Percentiles rank a stretch among this genome's conserved stretches.
Evolutionary conservation across 2,888 invertebrate genomes (phyloP).

Genomic region (Volucella bombylans): DNA sequence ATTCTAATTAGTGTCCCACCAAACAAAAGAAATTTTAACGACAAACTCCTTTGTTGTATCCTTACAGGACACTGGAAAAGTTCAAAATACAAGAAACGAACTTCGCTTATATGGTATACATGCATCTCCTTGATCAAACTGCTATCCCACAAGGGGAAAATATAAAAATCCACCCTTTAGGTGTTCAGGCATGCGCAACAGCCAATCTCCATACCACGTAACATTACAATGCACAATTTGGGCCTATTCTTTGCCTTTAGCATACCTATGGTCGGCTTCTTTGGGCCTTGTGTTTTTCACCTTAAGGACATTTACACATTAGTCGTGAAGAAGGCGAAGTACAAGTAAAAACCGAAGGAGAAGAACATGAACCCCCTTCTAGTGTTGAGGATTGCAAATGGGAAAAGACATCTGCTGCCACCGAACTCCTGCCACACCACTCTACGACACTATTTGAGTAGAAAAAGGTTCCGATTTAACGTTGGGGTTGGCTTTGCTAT

Average conservation of each 20-base stretch:
- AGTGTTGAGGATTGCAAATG: conserved; percentile 11
- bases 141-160: conserved; percentile 42
- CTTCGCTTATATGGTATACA: neutral
- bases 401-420: conserved; percentile 66
- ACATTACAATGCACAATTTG: conserved; percentile 58
- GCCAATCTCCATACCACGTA: conserved; percentile 14
- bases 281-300: conserved; percentile 42
- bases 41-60: conserved; percentile 48
- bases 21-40: conserved; percentile 52
- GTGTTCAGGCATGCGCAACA: conserved; percentile 70
- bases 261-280: conserved; percentile 33
- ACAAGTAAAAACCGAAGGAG: neutral
- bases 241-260: neutral
- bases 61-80: conserved; percentile 24
- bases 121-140: conserved; percentile 3
- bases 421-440: conserved; percentile 12
- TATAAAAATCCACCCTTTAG: conserved; percentile 57
- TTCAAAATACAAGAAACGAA: neutral
- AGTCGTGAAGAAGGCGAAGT: conserved; percentile 2
- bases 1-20: conserved; percentile 66
- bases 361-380: conserved; percentile 34
- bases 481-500: conserved; percentile 63
- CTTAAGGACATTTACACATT: conserved; percentile 68
- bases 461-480: conserved; percentile 42
- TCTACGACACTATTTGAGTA: conserved; percentile 24